phyloP scores from a whole-genome alignment of 2,113 vertebrate species.

The Mormyrus iriodes region DNA sequence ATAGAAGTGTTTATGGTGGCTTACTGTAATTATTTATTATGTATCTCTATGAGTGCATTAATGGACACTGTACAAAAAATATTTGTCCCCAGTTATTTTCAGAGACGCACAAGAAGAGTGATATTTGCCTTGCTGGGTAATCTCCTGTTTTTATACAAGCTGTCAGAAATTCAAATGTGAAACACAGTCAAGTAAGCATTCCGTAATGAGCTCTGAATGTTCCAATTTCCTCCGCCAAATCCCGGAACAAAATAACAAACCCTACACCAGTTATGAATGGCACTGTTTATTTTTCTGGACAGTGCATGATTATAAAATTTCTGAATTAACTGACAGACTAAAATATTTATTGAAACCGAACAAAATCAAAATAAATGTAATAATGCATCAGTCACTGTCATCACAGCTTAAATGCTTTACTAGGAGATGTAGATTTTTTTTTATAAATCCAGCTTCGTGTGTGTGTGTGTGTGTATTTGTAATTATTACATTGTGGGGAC shows the following conservation, averaged over 20 bases:
- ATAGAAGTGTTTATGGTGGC: not conserved
- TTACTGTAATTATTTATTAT: not conserved
- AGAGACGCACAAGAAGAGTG: constrained; percentile 50
- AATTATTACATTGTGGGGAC: not conserved
- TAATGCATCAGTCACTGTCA: constrained; percentile 52
- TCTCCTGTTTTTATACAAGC: constrained; percentile 61
- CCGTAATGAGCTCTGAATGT: constrained; percentile 34
- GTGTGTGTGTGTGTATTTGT: not conserved
- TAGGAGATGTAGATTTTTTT: not conserved
- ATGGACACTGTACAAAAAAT: constrained; percentile 32
- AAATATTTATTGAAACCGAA: constrained; percentile 68
- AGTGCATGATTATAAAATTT: constrained; percentile 63
- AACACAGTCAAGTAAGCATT: constrained; percentile 66
- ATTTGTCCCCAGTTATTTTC: not conserved
- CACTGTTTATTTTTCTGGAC: constrained; percentile 68
- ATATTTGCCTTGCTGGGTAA: constrained; percentile 52
- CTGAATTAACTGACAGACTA: constrained; percentile 67
- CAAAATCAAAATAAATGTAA: constrained; percentile 55
- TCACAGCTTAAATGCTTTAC: constrained; percentile 4
- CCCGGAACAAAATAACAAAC: constrained; percentile 57
- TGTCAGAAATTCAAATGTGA: constrained; percentile 57
- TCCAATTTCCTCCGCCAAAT: constrained; percentile 46
- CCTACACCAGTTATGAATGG: constrained; percentile 49
- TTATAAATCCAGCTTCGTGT: not conserved
- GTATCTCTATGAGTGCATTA: constrained; percentile 34